phyloP scores from a whole-genome alignment of 2,113 vertebrate species.

The Anser brachyrhynchus region DNA sequence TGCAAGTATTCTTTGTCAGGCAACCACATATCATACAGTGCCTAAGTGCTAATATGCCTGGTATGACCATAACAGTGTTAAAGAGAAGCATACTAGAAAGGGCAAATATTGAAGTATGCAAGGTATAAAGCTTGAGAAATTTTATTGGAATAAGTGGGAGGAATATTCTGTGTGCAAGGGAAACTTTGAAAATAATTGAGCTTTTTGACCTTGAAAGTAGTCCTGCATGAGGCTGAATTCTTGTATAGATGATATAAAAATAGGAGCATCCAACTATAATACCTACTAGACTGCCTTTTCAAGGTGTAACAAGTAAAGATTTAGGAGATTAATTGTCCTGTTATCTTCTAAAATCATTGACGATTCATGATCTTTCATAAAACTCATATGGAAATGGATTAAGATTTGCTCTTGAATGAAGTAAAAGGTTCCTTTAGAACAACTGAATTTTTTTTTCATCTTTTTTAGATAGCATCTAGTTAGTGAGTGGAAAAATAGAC shows the following conservation, averaged over 20 bases:
- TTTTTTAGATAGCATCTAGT: background rate
- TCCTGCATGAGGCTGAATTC: background rate
- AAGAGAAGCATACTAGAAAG: background rate
- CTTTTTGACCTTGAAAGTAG: background rate
- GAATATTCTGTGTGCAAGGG: background rate
- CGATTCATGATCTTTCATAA: background rate
- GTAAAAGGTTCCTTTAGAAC: background rate
- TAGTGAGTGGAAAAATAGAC: background rate
- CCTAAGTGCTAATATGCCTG: background rate
- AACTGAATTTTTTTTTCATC: background rate
- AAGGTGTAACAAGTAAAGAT: background rate
- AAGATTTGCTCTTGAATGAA: background rate
- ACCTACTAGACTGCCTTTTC: background rate
- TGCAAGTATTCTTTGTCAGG: background rate
- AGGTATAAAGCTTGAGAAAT: background rate
- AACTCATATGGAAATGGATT: background rate
- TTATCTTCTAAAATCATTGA: background rate
- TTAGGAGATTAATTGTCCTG: background rate
- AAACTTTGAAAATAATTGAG: background rate
- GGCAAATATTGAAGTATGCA: background rate
- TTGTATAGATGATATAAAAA: background rate
- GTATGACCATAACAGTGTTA: background rate
- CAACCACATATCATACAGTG: fast-evolving
- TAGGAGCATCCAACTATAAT: background rate
- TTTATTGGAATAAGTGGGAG: background rate